Base-by-base conservation (phyloP, 92 coral and sea anemone species). In the Chrysogorgia sp. region DNA sequence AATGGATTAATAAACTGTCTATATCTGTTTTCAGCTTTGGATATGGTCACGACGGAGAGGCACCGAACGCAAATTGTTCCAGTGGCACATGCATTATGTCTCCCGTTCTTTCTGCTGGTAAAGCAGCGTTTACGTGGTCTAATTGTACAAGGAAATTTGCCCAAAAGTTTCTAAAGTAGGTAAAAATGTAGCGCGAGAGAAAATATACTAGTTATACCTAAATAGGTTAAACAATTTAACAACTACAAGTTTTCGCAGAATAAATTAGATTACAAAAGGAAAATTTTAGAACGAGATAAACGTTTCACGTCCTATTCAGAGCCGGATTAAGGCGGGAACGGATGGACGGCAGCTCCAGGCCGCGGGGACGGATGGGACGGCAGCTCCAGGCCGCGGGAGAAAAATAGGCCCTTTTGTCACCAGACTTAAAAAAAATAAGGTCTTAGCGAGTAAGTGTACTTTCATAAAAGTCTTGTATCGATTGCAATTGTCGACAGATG, bases 61-160 rank as follows among this genome's bases (percentile, higher is more conserved):
- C 34, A 14, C 0, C 0, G 5, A 72, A 23, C 34, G 29, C 62
- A 0, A 63, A 66, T 37, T 93, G 99, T 79, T 82, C 91, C 22
- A 67, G 91, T 69, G 90, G 91, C 17, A 84, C 43, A 10, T 81
- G 75, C 35, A 75, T 89, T 15, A 96, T 96, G 99, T 78, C 99
- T 10, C 69, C 92, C 8, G 78, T 85, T 0, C 77, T 87, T 0
- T 81, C 90, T 8, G 85, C 81, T 8, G 99, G 99, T 0, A 48
- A 59, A 43, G 83, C 82, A 23, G 96, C 99, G 9, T 85, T 83
- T 79, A 56, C 55, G 10, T 96, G 99, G 99, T 96, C 99, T 40
- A 60, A 59, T 0, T 96, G 99, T 75, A 82, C 92, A 82, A 85
- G 64, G 21, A 56, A 76, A 33, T 86, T 63, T 40, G 67, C 82